Evolutionary conservation across 37 sponge, comb jelly and placozoan species (phyloP).

Genomic region (Oopsacas minuta): DNA sequence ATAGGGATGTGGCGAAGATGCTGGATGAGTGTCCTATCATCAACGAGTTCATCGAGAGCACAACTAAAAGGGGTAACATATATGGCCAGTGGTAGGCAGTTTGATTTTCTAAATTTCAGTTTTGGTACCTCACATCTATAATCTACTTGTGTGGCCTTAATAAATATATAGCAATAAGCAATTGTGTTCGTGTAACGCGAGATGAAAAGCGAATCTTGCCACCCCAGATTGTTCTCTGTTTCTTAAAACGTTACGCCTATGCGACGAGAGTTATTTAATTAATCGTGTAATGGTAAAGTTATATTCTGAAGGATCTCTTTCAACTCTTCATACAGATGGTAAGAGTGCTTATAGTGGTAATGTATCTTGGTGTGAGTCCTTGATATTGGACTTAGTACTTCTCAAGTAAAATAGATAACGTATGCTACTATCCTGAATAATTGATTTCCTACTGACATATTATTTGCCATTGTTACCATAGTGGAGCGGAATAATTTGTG

Average conservation of each 20-base stretch:
- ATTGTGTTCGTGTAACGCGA: not conserved
- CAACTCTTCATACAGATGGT: no score
- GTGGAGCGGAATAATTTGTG: no score
- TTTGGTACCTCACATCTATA: not conserved
- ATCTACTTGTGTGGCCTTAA: not conserved
- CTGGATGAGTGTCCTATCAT: conserved; percentile 5
- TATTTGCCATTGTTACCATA: no score
- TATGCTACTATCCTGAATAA: no score
- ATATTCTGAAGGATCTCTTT: no score
- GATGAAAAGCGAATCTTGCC: not conserved
- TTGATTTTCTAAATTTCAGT: not conserved
- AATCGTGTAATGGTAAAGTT: no score
- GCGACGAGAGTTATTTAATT: no score
- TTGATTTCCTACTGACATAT: no score
- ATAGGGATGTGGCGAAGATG: conserved; percentile 18
- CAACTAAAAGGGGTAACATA: conserved; percentile 15
- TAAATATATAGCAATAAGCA: not conserved
- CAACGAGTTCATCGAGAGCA: conserved; percentile 13
- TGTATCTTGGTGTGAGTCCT: no score
- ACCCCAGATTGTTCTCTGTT: conserved; percentile 14
- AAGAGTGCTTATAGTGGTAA: no score
- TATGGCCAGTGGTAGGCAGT: conserved; percentile 10
- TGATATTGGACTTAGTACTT: no score
- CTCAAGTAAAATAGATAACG: no score
- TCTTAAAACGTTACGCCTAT: conserved; percentile 19